A percentile compares a stretch with the other conserved stretches of the same genome.
Conservation (phyloP, 2,888 invertebrate genomes). For the Hedychridium roseum region DNA sequence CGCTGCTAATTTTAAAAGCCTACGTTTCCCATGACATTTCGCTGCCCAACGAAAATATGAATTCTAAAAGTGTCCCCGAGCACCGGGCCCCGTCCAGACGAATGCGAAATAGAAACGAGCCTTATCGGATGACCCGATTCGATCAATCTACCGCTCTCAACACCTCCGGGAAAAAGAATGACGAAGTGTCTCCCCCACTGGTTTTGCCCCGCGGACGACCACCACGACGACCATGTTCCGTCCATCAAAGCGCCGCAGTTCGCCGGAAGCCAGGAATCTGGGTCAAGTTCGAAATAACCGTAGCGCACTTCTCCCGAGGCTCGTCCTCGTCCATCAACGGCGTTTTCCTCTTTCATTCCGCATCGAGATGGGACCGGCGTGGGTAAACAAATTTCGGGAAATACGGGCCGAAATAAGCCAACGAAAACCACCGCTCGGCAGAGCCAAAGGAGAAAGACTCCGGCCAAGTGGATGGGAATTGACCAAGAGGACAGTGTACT, state of each 20-base stretch:
- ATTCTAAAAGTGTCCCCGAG: constrained; percentile 7
- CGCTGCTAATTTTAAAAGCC: no score
- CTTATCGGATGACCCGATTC: constrained; percentile 19
- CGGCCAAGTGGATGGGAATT: no score
- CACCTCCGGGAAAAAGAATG: constrained; percentile 6
- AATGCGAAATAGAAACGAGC: constrained; percentile 15
- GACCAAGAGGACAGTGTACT: no score
- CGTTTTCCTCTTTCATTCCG: constrained; percentile 23
- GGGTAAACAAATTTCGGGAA: no score
- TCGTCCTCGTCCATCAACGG: constrained; percentile 11
- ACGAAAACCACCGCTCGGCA: no score
- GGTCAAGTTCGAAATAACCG: constrained; percentile 54
- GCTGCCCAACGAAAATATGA: constrained; percentile 22
- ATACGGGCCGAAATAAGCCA: no score
- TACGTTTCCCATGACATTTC: no score
- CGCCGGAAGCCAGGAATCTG: constrained; percentile 31
- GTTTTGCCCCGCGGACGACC: no score
- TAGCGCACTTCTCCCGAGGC: constrained; percentile 15
- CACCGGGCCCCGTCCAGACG: constrained; percentile 2
- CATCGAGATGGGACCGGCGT: no score
- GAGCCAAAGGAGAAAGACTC: no score
- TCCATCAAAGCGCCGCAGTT: constrained; percentile 24
- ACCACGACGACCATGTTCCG: neutral
- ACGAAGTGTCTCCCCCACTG: no score
- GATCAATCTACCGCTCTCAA: constrained; percentile 30